Base-by-base conservation (phyloP, 1,140 invertebrate species). In the Cataglyphis hispanica region DNA sequence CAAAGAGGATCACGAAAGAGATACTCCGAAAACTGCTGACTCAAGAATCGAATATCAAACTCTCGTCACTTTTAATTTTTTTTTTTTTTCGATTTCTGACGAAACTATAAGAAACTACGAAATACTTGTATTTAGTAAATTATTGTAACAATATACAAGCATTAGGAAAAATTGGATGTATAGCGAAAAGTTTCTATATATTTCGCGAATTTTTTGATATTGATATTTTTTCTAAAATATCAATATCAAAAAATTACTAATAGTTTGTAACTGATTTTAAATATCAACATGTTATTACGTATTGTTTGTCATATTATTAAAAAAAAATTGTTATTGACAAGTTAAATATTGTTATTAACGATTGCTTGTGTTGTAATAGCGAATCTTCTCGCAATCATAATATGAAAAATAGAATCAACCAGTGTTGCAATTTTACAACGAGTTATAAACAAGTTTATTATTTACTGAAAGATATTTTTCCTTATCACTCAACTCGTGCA, bases 381-480 rank as follows among this genome's bases (percentile, higher is more conserved):
- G 37, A 1, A 64, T 37, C 31, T 77, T 22, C 10, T 34, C 11
- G 25, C 16, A 76, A 76, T 43, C 37, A 6, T 43, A 61, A 50
- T 13, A 37, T 34, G 8, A 61, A 22, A 77, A 77, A 77, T 16
- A 50, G 25, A 66, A 8, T 34, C 22, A 53, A 34, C 40, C 8
- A 50, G 4, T 19, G 4, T 78, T 11, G 34, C 31, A 13, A 25
- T 34, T 67, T 78, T 13, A 10, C 7, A 64, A 66, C n/a, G 16
- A n/a, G 7, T 0, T 19, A 7, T 27, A 69, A 80, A 80, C 63
- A 80, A 80, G 7, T 69, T 80, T 80, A 60, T 19, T 66, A 34
- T 22, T 31, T 31, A 13, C 10, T 67, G 27, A 19, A 63, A 0
- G 19, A n/a, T n/a, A 1, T 37, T 31, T 66, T 66, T 40, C 0